A percentile compares a stretch with the other conserved stretches of the same genome.
phyloP scores from a whole-genome alignment of 2,113 vertebrate species.

The Alethe castanea region DNA sequence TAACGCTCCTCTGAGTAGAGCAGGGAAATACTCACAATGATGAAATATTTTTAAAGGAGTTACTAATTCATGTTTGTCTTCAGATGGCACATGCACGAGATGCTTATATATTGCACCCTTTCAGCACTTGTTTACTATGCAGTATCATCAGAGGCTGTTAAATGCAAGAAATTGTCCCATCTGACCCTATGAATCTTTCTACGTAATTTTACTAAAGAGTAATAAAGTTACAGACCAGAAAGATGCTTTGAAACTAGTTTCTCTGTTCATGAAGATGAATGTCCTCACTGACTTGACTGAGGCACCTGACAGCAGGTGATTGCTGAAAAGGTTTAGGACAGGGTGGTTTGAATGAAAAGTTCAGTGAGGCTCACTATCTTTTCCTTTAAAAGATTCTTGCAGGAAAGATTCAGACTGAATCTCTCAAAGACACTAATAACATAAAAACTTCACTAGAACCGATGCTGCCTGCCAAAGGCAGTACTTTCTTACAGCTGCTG shows the following conservation, averaged over 20 bases:
- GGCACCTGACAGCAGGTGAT: neutral
- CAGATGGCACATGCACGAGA: neutral
- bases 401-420: neutral
- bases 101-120: neutral
- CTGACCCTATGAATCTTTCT: neutral
- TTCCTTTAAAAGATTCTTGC: neutral
- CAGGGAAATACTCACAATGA: neutral
- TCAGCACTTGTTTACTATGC: neutral
- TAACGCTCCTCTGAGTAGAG: neutral
- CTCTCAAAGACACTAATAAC: neutral
- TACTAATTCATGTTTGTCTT: neutral
- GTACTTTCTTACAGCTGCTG: neutral
- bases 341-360: neutral
- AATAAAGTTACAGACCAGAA: neutral
- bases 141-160: neutral
- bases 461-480: neutral
- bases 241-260: neutral
- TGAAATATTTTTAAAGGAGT: neutral
- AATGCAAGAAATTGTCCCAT: neutral
- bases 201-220: neutral
- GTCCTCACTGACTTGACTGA: neutral
- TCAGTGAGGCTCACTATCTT: neutral
- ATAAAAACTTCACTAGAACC: neutral
- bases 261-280: neutral
- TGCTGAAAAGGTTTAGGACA: neutral